Evolutionary conservation across 2,113 vertebrate genomes (phyloP).

Genomic region (Myrmophylax atrothorax): DNA sequence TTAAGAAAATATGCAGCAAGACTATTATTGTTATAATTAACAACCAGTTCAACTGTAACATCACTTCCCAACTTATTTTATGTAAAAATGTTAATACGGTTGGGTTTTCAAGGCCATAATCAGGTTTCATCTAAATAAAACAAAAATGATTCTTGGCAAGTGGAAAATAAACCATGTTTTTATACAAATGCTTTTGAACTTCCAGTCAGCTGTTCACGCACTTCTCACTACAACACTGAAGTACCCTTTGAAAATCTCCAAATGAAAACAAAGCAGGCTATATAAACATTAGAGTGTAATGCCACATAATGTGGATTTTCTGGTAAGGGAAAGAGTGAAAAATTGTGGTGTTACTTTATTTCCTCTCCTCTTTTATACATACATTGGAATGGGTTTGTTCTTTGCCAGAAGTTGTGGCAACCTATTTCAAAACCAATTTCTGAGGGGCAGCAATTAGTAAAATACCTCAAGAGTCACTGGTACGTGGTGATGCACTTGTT

Average conservation of each 20-base stretch:
- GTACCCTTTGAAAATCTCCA: conserved; percentile 16
- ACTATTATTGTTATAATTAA: conserved; percentile 26
- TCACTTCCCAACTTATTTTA: conserved; percentile 16
- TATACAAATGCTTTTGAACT: neutral
- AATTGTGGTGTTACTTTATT: neutral
- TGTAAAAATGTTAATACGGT: conserved; percentile 26
- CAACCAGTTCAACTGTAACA: conserved; percentile 34
- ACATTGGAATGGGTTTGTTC: neutral
- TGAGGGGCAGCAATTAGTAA: neutral
- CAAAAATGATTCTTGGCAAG: conserved; percentile 36
- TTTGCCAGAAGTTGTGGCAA: neutral
- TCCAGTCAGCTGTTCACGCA: conserved; percentile 15
- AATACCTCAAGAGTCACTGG: neutral
- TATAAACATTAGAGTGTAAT: neutral
- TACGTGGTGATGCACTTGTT: neutral
- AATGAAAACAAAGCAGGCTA: conserved; percentile 17
- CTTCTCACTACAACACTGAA: neutral
- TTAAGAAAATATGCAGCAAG: conserved; percentile 26
- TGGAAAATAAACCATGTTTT: conserved; percentile 40
- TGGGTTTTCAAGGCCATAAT: conserved; percentile 56
- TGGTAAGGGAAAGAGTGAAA: neutral
- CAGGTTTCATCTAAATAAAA: conserved; percentile 59
- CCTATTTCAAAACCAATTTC: neutral
- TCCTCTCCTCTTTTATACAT: neutral
- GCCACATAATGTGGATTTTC: neutral